These are phyloP conservation scores for Silurus aristotelis DNA, from an alignment of 2,797 vertebrate genomes.

Conservation along the genomic window DNA sequence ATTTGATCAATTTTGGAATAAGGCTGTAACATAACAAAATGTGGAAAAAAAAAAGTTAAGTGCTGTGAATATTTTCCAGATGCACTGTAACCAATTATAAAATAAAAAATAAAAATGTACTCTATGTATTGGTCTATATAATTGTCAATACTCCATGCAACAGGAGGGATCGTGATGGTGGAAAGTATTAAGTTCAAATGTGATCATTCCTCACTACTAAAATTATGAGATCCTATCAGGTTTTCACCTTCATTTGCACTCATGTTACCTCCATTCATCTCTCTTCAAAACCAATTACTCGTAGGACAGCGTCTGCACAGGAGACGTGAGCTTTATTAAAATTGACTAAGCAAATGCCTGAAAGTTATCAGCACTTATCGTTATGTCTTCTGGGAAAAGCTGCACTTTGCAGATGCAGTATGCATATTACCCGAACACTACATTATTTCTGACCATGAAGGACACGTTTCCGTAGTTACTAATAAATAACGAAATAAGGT, in stretches of 20 bases:
- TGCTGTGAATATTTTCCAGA: too few species aligned
- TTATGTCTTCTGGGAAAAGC: background rate
- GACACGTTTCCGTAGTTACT: background rate
- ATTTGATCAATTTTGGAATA: too few species aligned
- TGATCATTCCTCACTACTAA: background rate
- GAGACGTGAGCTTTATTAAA: background rate
- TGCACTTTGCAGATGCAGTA: slow-evolving; percentile 14
- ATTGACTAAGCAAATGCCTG: background rate
- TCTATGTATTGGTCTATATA: background rate
- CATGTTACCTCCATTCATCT: background rate
- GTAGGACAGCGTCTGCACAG: background rate
- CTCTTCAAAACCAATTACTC: background rate
- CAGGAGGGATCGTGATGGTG: background rate
- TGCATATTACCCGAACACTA: background rate
- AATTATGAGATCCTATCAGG: background rate
- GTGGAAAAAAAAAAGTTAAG: too few species aligned
- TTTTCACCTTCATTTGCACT: background rate
- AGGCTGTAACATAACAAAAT: too few species aligned
- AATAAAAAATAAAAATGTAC: too few species aligned
- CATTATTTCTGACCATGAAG: background rate
- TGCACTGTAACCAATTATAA: too few species aligned
- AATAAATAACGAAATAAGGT: background rate
- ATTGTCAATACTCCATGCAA: background rate
- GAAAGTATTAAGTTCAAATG: background rate
- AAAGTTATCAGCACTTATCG: background rate